These are phyloP conservation scores for Drosophila longiperda DNA, from an alignment of 2,888 invertebrate genomes.

Conservation along the genomic window DNA sequence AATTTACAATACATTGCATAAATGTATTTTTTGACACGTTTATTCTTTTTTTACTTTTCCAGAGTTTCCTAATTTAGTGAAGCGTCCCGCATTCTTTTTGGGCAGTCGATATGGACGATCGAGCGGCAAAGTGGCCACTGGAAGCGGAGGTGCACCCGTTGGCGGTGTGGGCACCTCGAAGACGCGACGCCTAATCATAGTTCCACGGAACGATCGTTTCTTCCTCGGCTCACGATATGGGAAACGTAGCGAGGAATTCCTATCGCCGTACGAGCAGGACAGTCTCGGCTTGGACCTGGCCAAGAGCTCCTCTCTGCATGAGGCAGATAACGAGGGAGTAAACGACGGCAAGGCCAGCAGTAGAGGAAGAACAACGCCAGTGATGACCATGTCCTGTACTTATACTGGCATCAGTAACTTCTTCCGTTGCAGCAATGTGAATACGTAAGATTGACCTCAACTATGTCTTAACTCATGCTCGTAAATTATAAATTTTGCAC, in stretches of 20 bases:
- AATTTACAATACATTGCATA: neutral
- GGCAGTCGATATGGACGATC: slow-evolving; percentile 86
- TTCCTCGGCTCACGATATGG: slow-evolving; percentile 85
- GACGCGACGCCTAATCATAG: slow-evolving; percentile 81
- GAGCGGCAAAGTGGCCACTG: slow-evolving; percentile 53
- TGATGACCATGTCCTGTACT: slow-evolving; percentile 83
- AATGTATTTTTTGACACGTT: neutral
- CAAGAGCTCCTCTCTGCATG: slow-evolving; percentile 21
- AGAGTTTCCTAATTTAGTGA: slow-evolving; percentile 70
- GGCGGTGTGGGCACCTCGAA: slow-evolving; percentile 75
- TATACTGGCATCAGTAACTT: slow-evolving; percentile 86
- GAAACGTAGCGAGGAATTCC: slow-evolving; percentile 78
- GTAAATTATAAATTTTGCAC: slow-evolving; percentile 22
- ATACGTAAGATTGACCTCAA: slow-evolving; percentile 83
- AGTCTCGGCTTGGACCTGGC: slow-evolving; percentile 39
- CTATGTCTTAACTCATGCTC: neutral
- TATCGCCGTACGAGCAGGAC: slow-evolving; percentile 72
- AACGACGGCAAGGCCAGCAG: slow-evolving; percentile 23
- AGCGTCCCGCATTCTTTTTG: slow-evolving; percentile 85
- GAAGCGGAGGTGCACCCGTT: slow-evolving; percentile 25
- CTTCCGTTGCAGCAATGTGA: slow-evolving; percentile 86
- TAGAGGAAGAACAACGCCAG: slow-evolving; percentile 8
- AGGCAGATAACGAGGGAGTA: slow-evolving; percentile 33
- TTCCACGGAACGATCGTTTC: slow-evolving; percentile 85
- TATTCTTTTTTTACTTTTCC: neutral